Evolutionary conservation across 2,888 invertebrate genomes (phyloP), one percentile per base, ranked within the genome.

Genomic region (Pollenia angustigena): DNA sequence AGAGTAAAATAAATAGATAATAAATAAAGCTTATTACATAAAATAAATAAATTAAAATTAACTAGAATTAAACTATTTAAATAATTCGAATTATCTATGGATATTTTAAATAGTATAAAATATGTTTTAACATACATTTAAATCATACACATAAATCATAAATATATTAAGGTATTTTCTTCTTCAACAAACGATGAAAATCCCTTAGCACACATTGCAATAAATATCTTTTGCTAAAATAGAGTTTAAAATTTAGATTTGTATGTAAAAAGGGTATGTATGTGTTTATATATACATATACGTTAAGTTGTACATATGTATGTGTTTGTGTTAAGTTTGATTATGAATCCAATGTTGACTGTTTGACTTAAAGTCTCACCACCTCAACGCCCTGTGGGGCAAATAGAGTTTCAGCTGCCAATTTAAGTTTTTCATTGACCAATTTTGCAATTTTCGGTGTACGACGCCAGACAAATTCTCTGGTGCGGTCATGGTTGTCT

Each of bases 361-460:
- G 32, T 72, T 68, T 60, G 4, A 66, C 78, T 91, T 90, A 93
- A 79, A 93, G 91, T 87, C 92, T 88, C 46, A 93, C 92, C 72
- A 93, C 92, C 85, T 93, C 92, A 48, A 93, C 92, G 46, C 92
- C 92, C 81, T 91, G 92, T 48, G 93, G 93, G 81, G 91, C 90
- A 81, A 93, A 92, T 12, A 93, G 90, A 18, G 93, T 91, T 81
- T 93, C 92, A 54, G 93, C 92, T 32, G 93, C 93, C 89, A 92
- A 87, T 89, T 95, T 95, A 54, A 97, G 94, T 93, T 97, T 97
- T 92, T 96, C 96, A 0, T 97, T 97, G 4, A 97, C 97, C 56
- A 97, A 95, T 89, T 96, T 96, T 16, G 97, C 97, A 89, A 97
- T 97, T 92, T 97, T 96, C 0, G 97, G 96, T 89, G 97, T 97